A percentile compares a stretch with the other conserved stretches of the same genome.
Conservation (phyloP, 2,113 vertebrate species). For the Rhabdomys dilectus region DNA sequence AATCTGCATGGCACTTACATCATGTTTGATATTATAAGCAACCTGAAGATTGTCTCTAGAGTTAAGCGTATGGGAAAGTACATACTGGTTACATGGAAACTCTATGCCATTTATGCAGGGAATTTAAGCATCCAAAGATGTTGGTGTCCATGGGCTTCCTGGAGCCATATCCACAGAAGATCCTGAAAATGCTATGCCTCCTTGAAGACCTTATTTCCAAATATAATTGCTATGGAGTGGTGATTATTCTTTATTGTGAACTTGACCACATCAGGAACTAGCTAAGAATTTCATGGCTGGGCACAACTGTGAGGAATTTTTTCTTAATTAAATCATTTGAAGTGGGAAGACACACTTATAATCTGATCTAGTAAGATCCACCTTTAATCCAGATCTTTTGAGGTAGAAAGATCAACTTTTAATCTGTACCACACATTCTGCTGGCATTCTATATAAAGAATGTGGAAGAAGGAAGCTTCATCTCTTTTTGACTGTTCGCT, state of each 20-base stretch:
- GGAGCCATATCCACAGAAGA: neutral
- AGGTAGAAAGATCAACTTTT: neutral
- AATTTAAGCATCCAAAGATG: neutral
- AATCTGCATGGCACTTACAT: neutral
- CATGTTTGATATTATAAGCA: neutral
- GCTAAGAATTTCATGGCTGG: neutral
- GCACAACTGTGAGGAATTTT: neutral
- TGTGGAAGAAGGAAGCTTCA: neutral
- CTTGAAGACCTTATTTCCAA: neutral
- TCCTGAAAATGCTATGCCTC: neutral
- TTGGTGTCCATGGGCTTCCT: neutral
- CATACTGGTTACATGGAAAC: neutral
- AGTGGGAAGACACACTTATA: neutral
- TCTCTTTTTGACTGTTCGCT: neutral
- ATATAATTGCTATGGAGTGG: neutral
- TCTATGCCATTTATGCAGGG: neutral
- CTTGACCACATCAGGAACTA: neutral
- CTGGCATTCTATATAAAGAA: neutral
- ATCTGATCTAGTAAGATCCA: neutral
- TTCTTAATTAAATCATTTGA: neutral
- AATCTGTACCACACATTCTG: neutral
- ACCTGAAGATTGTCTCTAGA: neutral
- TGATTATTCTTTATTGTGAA: neutral
- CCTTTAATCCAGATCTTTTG: neutral
- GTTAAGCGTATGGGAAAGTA: neutral